Evolutionary conservation across 2,797 vertebrate species (phyloP).

Genomic region (Rallus crepitans): DNA sequence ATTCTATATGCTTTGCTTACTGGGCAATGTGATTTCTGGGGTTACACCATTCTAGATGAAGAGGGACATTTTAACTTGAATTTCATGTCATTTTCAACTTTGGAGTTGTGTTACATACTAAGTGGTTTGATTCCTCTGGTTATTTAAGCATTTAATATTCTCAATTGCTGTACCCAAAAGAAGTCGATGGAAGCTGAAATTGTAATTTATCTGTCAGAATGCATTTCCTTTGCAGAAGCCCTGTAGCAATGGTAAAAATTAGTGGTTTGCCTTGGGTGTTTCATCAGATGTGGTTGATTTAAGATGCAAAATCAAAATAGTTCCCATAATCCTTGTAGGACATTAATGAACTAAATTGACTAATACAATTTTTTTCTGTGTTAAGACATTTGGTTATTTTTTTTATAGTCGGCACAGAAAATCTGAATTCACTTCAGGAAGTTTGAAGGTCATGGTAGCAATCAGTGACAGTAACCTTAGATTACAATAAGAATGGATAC

Average conservation of each 20-base stretch:
- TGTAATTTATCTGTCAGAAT: slow-evolving; percentile 27
- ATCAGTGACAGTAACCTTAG: neutral
- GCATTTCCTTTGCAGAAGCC: neutral
- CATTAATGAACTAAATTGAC: neutral
- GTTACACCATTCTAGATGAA: neutral
- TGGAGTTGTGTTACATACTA: neutral
- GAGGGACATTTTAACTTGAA: neutral
- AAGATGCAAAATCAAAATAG: neutral
- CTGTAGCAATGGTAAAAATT: neutral
- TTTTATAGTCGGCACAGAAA: neutral
- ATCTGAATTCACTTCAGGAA: neutral
- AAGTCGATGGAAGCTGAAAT: neutral
- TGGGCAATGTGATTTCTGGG: neutral
- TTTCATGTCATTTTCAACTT: neutral
- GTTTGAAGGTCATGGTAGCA: slow-evolving; percentile 7
- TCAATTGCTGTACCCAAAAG: neutral
- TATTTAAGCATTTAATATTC: slow-evolving; percentile 2
- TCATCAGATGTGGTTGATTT: neutral
- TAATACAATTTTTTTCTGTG: neutral
- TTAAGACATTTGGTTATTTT: neutral
- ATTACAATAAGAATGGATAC: neutral
- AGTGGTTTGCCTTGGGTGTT: neutral
- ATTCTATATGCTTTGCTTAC: neutral
- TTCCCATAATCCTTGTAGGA: neutral
- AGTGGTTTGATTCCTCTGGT: neutral